Percentiles rank a stretch among this genome's conserved stretches.
Conservation (phyloP, 37 sponge, comb jelly and placozoan genomes). For the Cladorhizidae sp. region DNA sequence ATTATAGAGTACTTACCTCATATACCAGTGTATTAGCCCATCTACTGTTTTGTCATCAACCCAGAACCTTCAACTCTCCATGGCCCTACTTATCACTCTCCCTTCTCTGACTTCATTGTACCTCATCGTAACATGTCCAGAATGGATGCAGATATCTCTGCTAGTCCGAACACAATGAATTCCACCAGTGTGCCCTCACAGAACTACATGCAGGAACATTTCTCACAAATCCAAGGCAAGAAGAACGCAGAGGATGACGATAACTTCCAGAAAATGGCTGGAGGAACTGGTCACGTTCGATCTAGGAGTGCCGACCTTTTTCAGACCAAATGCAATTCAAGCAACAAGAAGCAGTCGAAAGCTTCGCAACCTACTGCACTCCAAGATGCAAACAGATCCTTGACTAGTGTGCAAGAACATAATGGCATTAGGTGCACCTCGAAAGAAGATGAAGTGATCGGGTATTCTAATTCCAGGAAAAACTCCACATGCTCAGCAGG, state of each 20-base stretch:
- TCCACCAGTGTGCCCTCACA: slow-evolving; percentile 1
- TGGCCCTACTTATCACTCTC: background rate
- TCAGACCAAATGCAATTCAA: background rate
- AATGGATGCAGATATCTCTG: no score
- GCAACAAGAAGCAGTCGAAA: background rate
- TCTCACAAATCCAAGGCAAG: background rate
- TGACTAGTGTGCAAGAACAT: background rate
- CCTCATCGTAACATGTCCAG: no score
- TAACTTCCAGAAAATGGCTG: background rate
- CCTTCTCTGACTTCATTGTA: background rate
- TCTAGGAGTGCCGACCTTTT: background rate
- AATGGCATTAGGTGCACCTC: no score
- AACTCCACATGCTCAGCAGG: slow-evolving; percentile 2
- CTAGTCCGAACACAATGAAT: background rate
- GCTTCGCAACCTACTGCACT: background rate
- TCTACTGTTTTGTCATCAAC: background rate
- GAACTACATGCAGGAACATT: background rate
- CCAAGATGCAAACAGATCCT: background rate
- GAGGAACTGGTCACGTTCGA: background rate
- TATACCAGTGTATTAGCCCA: no score
- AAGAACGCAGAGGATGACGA: background rate
- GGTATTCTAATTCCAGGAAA: background rate
- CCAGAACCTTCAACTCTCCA: background rate
- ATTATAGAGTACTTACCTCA: no score
- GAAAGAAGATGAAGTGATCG: background rate